A percentile compares a stretch with the other conserved stretches of the same genome.
Evolutionary conservation across 30 jellyfish, hydroid and myxozoan genomes (phyloP).

Genomic region (Aurelia aurita): DNA sequence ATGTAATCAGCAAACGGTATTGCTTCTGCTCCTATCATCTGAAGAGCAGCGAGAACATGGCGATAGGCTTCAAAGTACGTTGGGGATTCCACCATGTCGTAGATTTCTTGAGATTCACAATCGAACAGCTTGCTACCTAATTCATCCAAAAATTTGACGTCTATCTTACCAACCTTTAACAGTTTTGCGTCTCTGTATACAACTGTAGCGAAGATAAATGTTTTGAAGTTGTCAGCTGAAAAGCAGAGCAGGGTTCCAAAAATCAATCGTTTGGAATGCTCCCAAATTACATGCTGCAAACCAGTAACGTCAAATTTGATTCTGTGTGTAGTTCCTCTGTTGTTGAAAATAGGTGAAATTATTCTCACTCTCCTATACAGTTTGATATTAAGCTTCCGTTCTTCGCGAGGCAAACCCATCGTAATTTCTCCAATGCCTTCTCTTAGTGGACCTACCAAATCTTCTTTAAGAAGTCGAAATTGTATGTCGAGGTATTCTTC

Average conservation of each 20-base stretch:
- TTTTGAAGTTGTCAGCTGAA: constrained; percentile 45
- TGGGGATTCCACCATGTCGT: constrained; percentile 82
- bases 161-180: constrained; percentile 29
- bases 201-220: constrained; percentile 71
- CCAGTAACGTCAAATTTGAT: constrained; percentile 32
- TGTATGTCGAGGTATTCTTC: constrained; percentile 73
- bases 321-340: constrained; percentile 48
- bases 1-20: constrained; percentile 59
- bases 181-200: constrained; percentile 43
- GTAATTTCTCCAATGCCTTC: constrained; percentile 57
- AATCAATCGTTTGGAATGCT: constrained; percentile 65
- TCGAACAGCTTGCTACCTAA: background rate
- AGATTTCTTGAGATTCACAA: background rate
- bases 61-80: constrained; percentile 77
- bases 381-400: constrained; percentile 43
- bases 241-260: constrained; percentile 77
- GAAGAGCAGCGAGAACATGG: constrained; percentile 70
- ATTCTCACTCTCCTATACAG: constrained; percentile 51
- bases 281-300: constrained; percentile 43
- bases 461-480: constrained; percentile 72
- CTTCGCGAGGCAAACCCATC: constrained; percentile 15
- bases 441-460: constrained; percentile 69
- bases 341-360: constrained; percentile 37
- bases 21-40: constrained; percentile 15
- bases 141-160: constrained; percentile 52